phyloP scores from a whole-genome alignment of 2,113 vertebrate species.

The Corythoichthys intestinalis region DNA sequence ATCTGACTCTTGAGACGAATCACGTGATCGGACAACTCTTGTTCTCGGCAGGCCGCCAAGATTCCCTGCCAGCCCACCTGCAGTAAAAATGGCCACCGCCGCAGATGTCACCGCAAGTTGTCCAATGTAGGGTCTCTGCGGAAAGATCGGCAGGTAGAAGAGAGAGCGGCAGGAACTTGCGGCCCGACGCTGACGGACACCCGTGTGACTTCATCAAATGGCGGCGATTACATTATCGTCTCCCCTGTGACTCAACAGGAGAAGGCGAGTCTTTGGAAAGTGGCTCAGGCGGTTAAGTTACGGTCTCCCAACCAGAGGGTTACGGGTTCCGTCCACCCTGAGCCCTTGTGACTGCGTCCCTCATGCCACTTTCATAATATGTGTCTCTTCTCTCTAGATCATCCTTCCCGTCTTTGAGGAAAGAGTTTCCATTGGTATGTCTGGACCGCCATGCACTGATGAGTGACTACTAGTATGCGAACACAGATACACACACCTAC shows the following conservation, averaged over 20 bases:
- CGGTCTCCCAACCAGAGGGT: no score
- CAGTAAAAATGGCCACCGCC: slow-evolving; percentile 73
- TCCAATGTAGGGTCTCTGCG: slow-evolving; percentile 69
- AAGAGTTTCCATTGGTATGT: slow-evolving; percentile 70
- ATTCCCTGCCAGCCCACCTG: slow-evolving; percentile 63
- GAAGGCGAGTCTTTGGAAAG: slow-evolving; percentile 72
- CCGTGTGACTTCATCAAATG: slow-evolving; percentile 73
- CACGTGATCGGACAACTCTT: no score
- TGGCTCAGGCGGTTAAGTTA: background rate
- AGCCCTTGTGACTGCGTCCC: background rate
- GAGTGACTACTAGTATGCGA: background rate
- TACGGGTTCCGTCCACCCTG: background rate
- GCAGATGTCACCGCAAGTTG: slow-evolving; percentile 46
- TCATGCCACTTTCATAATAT: no score
- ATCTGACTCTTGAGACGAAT: background rate
- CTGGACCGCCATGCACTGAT: background rate
- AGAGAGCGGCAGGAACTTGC: background rate
- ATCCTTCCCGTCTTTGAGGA: slow-evolving; percentile 81
- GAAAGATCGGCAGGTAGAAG: slow-evolving; percentile 73
- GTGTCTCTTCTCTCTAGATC: slow-evolving; percentile 60
- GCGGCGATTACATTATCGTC: slow-evolving; percentile 92
- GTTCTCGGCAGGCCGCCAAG: slow-evolving; percentile 35
- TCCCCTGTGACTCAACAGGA: slow-evolving; percentile 78
- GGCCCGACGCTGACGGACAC: slow-evolving; percentile 66
- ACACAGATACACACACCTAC: no score